Base-by-base conservation (phyloP, 1,140 invertebrate species). In the Heliconius nattereri region DNA sequence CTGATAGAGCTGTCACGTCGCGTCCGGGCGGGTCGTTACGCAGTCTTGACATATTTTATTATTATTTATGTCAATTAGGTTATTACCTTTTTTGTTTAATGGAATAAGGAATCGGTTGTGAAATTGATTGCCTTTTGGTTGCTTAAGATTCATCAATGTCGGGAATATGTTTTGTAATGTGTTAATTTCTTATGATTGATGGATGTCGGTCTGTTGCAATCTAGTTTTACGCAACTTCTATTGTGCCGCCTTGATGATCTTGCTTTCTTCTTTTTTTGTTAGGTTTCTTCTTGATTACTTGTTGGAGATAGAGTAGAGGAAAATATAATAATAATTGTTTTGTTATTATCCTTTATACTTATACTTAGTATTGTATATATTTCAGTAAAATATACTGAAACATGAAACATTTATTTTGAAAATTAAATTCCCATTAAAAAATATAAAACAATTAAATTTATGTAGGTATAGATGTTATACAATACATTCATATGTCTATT, bases 11-110 rank as follows among this genome's bases (percentile, higher is more conserved):
- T 91, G 92, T 94, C 93, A 93, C 84, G 90, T 91, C 91, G 88
- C 87, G 87, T 92, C 90, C 90, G 88, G 83, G 81, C 90, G 88
- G 81, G 81, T 91, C 90, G 89, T 92, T 92, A 92, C 92, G 87
- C 86, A 87, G 91, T 91, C 91, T 91, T 91, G 92, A 93, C 93
- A 92, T 89, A 91, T 94, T 94, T 92, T 94, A 94, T 94, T 94
- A 94, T 94, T 94, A 94, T 94, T 94, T 94, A 94, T 93, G 92
- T 94, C 92, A 94, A 94, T 94, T 94, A 94, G 88, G 90, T 94
- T 94, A 92, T 52, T 52, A 52, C 91, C 91, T 94, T 92, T 89
- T 92, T 93, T 91, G 89, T 93, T 93, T 94, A 94, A 94, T 93
- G 92, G 92, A 93, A 92, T 91, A 92, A 93, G 90, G 88, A 88